Conservation (phyloP, 2,113 vertebrate species). For the Sigmodon hispidus region DNA sequence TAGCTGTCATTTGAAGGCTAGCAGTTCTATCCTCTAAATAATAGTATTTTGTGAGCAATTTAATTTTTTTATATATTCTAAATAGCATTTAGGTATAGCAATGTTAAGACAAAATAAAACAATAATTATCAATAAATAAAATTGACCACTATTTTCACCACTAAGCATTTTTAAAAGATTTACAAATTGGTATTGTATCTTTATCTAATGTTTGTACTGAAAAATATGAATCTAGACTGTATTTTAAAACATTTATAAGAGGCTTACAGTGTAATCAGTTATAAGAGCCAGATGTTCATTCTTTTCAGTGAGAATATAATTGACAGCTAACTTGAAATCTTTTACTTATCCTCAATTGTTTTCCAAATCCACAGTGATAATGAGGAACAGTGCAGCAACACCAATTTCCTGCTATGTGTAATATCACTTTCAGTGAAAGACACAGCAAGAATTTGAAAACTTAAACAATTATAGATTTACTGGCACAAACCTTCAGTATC, state of each 20-base stretch:
- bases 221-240: background rate
- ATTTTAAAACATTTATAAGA: conserved; percentile 56
- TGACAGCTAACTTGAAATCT: conserved; percentile 70
- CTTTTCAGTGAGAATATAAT: conserved; percentile 69
- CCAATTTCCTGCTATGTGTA: conserved; percentile 60
- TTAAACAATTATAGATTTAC: conserved; percentile 59
- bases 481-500: conserved; percentile 63
- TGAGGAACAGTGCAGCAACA: conserved; percentile 48
- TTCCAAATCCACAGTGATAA: conserved; percentile 60
- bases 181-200: background rate
- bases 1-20: background rate
- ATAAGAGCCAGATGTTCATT: conserved; percentile 68
- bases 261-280: conserved; percentile 58
- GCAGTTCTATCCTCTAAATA: background rate
- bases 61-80: too few relatives aligned
- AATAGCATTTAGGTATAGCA: too few relatives aligned
- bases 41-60: too few relatives aligned
- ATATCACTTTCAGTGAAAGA: conserved; percentile 46
- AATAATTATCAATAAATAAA: conserved; percentile 35
- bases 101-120: too few relatives aligned
- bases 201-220: conserved; percentile 25
- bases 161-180: background rate
- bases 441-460: conserved; percentile 56
- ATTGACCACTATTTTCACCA: background rate
- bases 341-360: conserved; percentile 50